Conservation (phyloP, 2,888 invertebrate genomes). For the Ormyrus labotus region DNA sequence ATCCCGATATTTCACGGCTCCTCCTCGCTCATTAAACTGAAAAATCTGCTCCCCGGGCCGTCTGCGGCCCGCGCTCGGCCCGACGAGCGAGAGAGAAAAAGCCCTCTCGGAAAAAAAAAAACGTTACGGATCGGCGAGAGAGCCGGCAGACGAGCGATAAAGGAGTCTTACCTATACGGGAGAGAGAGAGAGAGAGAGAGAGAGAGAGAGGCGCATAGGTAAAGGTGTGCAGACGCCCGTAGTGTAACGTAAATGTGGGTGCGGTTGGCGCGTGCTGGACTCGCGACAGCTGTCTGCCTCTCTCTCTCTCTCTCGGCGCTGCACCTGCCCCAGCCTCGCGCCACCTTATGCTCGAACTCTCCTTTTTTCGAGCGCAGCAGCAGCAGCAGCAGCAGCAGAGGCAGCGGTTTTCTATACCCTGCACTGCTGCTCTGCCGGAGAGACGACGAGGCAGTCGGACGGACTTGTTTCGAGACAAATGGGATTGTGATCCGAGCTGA, state of each 20-base stretch:
- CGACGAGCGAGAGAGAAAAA: not conserved
- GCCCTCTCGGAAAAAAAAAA: not conserved
- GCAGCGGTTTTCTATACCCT: slow-evolving; percentile 27
- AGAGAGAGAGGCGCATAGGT: slow-evolving; percentile 20
- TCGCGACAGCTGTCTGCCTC: slow-evolving; percentile 46
- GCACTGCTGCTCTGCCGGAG: not conserved
- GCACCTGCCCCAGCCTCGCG: slow-evolving; percentile 36
- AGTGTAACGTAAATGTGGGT: slow-evolving; percentile 65
- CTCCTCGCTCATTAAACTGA: not conserved
- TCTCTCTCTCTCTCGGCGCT: not conserved
- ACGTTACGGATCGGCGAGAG: no score
- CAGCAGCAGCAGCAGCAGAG: slow-evolving; percentile 10
- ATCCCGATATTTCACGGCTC: not conserved
- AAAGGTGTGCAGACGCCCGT: slow-evolving; percentile 39
- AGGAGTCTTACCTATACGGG: not conserved
- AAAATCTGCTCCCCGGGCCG: not conserved
- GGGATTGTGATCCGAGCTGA: no score
- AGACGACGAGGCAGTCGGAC: slow-evolving; percentile 4
- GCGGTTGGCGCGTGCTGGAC: slow-evolving; percentile 65
- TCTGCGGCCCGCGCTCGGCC: no score
- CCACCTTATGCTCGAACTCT: slow-evolving; percentile 37
- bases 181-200: slow-evolving; percentile 15
- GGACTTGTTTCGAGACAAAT: slow-evolving; percentile 44
- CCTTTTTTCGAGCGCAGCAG: not conserved
- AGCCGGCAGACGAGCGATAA: not conserved